Conservation (phyloP, 2,113 vertebrate species). For the Xyliphius kryptos region DNA sequence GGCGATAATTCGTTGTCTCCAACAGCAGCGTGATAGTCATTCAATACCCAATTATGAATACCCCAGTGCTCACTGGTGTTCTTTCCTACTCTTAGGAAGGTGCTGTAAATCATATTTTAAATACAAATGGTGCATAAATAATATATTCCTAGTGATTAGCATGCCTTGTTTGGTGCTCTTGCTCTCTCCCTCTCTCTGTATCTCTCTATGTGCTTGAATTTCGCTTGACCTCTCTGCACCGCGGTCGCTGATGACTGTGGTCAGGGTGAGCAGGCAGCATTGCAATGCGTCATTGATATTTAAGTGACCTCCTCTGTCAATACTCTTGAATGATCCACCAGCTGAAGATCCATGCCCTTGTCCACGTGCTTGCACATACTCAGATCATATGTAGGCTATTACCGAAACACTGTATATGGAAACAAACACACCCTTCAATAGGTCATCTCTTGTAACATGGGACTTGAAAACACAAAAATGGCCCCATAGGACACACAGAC, state of each 20-base stretch:
- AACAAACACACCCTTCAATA: background rate
- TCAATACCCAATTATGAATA: conserved; percentile 71
- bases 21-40: no score
- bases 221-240: conserved; percentile 32
- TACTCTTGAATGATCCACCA: conserved; percentile 32
- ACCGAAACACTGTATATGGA: conserved; percentile 22
- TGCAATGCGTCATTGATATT: conserved; percentile 39
- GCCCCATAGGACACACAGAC: background rate
- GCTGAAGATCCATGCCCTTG: conserved; percentile 27
- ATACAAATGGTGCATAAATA: conserved; percentile 50
- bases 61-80: conserved; percentile 12
- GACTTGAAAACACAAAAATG: conserved; percentile 2
- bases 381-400: conserved; percentile 9
- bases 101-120: conserved; percentile 41
- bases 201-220: conserved; percentile 28
- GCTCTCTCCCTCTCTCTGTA: conserved; percentile 24
- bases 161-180: conserved; percentile 39
- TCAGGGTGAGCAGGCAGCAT: conserved; percentile 29
- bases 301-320: conserved; percentile 42
- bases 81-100: conserved; percentile 25
- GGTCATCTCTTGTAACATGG: background rate
- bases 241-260: conserved; percentile 31
- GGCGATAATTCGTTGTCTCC: conserved; percentile 54
- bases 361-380: conserved; percentile 27
- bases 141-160: conserved; percentile 13